Base-by-base conservation (phyloP, 1,140 invertebrate genomes). In the Cheumatopsyche charites region DNA sequence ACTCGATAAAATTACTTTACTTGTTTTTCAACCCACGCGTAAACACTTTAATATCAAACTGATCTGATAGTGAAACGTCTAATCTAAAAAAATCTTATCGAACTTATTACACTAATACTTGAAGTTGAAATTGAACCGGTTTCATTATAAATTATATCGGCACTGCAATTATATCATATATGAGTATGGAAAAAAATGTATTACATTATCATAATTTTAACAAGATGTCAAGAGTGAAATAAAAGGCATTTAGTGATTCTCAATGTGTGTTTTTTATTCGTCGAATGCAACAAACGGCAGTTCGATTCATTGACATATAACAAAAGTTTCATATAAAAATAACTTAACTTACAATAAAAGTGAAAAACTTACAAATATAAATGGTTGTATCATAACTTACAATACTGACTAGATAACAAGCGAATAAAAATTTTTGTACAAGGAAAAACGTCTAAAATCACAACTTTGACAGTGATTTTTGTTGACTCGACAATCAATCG, bases 391-490 rank as follows among this genome's bases (percentile, higher is more conserved):
- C 19, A 75, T 70, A 75, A 70, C 74, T 75, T 75, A 75, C 23
- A 55, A 68, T 75, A 75, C 71, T 75, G 74, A 75, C 74, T 75
- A 75, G 74, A 75, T 71, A 75, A 75, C 74, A 75, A 71, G 71
- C 68, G 71, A 75, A 75, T 75, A 75, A 62, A 26, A 52, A 72
- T 68, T 73, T 75, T 75, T 75, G 74, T 75, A 75, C 74, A 73
- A 67, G 67, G 66, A 36, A 45, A 26, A 63, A 15, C 13, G 19
- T 15, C 47, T 49, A 49, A 49, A 49, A 63, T 41, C 42, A 63
- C 62, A 45, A 41, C 43, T 36, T 69, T 55, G 43, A 63, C 63
- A 75, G 74, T 75, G 67, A 58, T 75, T 43, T 11, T 11, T 29
- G 13, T 58, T 43, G 29, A 42, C 62, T 43, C 62, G 62, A 63